Conservation (phyloP, 2,113 vertebrate species). For the Loxodonta africana region DNA sequence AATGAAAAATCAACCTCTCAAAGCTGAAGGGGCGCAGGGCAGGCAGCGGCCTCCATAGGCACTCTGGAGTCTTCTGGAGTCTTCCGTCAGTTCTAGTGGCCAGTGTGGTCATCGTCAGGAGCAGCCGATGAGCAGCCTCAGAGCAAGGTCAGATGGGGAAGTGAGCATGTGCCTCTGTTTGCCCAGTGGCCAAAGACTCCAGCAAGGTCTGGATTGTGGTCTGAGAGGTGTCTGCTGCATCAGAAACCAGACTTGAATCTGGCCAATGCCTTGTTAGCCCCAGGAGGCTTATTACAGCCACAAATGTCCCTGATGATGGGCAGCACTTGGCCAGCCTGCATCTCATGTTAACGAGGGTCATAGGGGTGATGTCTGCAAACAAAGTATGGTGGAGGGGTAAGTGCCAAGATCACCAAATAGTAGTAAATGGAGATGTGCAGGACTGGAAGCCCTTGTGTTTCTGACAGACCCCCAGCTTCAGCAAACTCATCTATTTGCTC, state of each 20-base stretch:
- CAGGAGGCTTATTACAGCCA: neutral
- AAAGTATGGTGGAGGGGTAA: neutral
- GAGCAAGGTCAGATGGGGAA: neutral
- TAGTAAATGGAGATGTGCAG: neutral
- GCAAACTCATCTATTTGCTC: neutral
- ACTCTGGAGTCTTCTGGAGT: neutral
- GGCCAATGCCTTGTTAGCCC: neutral
- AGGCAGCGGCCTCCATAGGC: neutral
- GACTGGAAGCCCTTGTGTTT: neutral
- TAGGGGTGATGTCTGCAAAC: neutral
- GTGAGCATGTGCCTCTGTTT: neutral
- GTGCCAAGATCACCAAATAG: too few relatives aligned
- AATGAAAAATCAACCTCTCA: neutral
- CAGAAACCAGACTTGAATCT: neutral
- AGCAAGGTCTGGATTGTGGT: neutral
- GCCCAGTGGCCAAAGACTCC: neutral
- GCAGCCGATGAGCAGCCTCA: too few relatives aligned
- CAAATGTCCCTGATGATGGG: neutral
- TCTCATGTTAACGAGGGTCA: neutral
- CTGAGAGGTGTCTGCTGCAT: neutral
- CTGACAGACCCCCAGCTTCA: neutral
- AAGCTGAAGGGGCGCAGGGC: neutral
- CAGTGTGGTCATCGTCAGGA: neutral
- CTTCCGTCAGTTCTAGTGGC: neutral
- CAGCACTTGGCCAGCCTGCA: neutral